Evolutionary conservation across 2,888 invertebrate genomes (phyloP), one percentile per base, ranked within the genome.

Genomic region (Hyposoter dolosus): DNA sequence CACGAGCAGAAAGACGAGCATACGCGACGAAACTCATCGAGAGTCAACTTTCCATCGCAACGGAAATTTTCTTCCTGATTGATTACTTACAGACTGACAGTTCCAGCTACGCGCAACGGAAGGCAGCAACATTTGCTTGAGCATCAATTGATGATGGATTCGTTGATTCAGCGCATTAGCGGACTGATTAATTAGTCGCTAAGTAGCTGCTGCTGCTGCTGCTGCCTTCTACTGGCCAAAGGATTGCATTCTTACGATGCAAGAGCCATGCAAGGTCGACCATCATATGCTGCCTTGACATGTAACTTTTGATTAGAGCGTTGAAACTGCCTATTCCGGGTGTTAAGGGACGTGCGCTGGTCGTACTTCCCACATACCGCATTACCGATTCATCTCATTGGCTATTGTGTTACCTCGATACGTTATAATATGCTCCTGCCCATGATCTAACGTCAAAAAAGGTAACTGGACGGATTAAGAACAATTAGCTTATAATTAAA

Each of bases 1-100:
- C 7, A 40, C 32, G 56, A 65, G 28, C 45, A 63, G 35, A n/a
- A 43, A 23, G 43, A 43, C 19, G 43, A 23, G 9, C 76, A 43
- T 35, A 28, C 32, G n/a, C 45, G 66, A 66, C 66, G 66, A 77
- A 50, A 23, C 65, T 77, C 45, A 32, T 75, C 63, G n/a, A 47
- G 43, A 69, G 45, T 74, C 72, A 9, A 15, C 19, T 72, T 56
- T 56, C 43, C 40, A 19, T 56, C 43, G 40, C 12, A 1, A 5
- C 28, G 15, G 28, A 5, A 60, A 60, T 28, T 60, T 15, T 15
- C 0, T 28, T 23, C 23, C 28, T 15, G 15, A 60, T 60, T 60
- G 28, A 60, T 60, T 60, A 28, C 3, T 60, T 5, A 15, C 5
- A 15, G 28, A 10, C 12, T 60, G 60, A 28, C 28, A 60, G 28